phyloP scores from a whole-genome alignment of 2,797 vertebrate species.

The Lacerta viridis region DNA sequence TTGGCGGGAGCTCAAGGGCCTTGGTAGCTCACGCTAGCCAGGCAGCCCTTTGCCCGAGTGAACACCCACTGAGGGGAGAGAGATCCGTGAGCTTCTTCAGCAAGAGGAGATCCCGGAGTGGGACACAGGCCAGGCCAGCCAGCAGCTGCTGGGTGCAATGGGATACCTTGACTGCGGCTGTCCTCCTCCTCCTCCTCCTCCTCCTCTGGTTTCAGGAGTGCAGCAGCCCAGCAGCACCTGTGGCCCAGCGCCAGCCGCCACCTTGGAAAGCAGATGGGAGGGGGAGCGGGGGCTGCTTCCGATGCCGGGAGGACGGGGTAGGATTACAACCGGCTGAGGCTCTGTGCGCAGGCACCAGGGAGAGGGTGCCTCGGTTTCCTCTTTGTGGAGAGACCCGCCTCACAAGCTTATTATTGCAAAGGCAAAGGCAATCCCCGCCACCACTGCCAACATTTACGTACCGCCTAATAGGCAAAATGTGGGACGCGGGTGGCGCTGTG shows the following conservation, averaged over 20 bases:
- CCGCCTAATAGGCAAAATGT: too few relatives aligned
- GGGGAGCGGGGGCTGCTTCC: not conserved
- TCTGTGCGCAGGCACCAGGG: not conserved
- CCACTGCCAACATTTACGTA: too few relatives aligned
- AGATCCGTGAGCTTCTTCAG: not conserved
- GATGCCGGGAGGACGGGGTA: not conserved
- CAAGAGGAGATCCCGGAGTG: too few relatives aligned
- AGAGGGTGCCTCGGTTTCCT: not conserved
- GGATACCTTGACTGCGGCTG: not conserved
- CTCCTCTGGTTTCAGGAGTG: not conserved
- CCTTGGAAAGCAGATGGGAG: too few relatives aligned
- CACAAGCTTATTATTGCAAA: not conserved
- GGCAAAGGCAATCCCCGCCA: too few relatives aligned
- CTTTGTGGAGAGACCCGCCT: not conserved
- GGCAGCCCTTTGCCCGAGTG: too few relatives aligned
- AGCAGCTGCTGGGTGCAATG: not conserved
- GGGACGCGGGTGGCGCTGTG: too few relatives aligned
- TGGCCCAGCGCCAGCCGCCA: not conserved
- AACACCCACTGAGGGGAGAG: not conserved
- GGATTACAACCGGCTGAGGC: not conserved
- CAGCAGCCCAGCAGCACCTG: not conserved
- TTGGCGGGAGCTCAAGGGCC: too few relatives aligned
- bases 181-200: too few relatives aligned
- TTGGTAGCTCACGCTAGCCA: too few relatives aligned
- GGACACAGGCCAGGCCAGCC: not conserved